phyloP scores from a whole-genome alignment of 2,113 vertebrate genomes.

The Zingel zingel region DNA sequence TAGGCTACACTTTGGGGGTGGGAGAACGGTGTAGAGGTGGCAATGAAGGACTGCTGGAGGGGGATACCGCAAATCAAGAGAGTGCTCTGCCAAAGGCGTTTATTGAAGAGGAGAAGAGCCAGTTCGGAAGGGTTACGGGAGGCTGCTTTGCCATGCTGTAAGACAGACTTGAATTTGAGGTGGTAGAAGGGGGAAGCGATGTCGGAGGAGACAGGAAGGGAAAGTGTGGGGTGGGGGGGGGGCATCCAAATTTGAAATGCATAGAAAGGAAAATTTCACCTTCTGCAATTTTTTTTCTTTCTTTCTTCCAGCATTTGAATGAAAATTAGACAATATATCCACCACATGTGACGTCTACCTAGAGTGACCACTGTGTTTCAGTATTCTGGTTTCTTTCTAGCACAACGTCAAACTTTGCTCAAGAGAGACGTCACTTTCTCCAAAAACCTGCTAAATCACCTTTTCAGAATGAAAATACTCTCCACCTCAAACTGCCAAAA shows the following conservation, averaged over 20 bases:
- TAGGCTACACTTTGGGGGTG: not conserved
- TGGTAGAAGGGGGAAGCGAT: not conserved
- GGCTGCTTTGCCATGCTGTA: constrained; percentile 45
- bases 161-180: constrained; percentile 2
- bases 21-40: not conserved
- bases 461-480: not conserved
- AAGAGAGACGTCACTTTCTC: not conserved
- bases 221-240: not conserved
- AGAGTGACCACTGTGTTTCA: constrained; percentile 34
- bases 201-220: not conserved
- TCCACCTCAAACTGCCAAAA: constrained; percentile 42
- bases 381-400: constrained; percentile 18
- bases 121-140: not conserved
- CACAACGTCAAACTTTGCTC: not conserved
- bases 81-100: constrained; percentile 3
- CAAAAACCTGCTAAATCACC: not conserved
- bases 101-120: not conserved
- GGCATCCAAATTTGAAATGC: not conserved
- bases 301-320: constrained; percentile 26
- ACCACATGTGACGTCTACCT: not conserved
- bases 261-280: constrained; percentile 18
- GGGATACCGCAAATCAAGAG: not conserved
- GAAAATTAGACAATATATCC: constrained; percentile 2
- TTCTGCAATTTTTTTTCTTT: not conserved
- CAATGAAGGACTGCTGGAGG: not conserved